Evolutionary conservation across 2,888 invertebrate genomes (phyloP), one percentile per base, ranked within the genome.

Genomic region (Ochropleura plecta): DNA sequence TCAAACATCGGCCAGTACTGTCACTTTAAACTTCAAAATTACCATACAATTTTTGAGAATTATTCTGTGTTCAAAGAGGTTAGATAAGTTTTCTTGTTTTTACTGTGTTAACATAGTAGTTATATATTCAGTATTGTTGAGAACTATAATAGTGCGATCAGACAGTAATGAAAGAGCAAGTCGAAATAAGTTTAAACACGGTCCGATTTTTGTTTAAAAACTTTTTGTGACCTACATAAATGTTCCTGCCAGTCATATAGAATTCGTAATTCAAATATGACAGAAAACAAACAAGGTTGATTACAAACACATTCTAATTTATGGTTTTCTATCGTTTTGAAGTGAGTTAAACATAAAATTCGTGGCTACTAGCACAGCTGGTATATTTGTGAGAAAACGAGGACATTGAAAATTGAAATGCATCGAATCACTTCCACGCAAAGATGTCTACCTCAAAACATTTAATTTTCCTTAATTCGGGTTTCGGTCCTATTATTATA

Each of bases 331-430:
- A 70, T 70, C 85, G 80, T 87, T 88, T 86, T 88, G 85, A 89
- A 90, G 89, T 88, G 78, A 79, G 81, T 87, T 90, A 88, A 89
- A 92, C 92, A 92, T 93, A 92, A 86, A 88, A 82, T 73, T 67
- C 51, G 70, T 74, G 81, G 78, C 76, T 82, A 83, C 76, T 73
- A 68, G 67, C 63, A 73, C 73, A 82, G 73, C 86, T 85, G 79
- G 74, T 66, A 20, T 64, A 18, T 48, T 48, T 53, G 18, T 49
- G n/a, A 51, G 46, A 55, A 14, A 62, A 30, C 5, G 18, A 76
- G 14, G n/a, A 55, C 42, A 60, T 46, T 42, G 6, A 53, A 53
- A n/a, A 60, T 59, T 59, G 0, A 64, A 30, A 73, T 51, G n/a
- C 48, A 64, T 48, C 30, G 18, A 57, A 8, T 57, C 16, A 12